A percentile compares a stretch with the other conserved stretches of the same genome.
Conservation (phyloP, 2,797 vertebrate genomes). For the Antrozous pallidus region DNA sequence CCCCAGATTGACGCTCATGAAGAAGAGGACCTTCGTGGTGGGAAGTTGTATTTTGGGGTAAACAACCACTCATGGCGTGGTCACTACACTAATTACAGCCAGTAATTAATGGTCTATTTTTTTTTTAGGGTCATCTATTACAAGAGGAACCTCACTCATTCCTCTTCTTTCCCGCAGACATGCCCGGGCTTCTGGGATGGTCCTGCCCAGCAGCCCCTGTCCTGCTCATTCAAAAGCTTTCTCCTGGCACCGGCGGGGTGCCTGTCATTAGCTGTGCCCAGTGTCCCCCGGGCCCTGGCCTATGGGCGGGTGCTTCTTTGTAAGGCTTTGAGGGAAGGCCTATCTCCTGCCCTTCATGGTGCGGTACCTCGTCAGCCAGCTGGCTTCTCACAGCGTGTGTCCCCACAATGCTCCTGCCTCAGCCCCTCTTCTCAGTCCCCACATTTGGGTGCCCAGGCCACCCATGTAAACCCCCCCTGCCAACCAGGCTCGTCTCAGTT, state of each 20-base stretch:
- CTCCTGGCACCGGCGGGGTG: background rate
- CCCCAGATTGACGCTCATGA: slow-evolving; percentile 36
- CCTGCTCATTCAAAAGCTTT: background rate
- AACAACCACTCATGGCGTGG: slow-evolving; percentile 82
- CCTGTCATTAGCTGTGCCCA: background rate
- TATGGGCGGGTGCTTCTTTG: background rate
- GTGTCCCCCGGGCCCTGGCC: background rate
- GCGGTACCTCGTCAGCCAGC: fast-evolving
- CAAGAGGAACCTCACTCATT: slow-evolving; percentile 72
- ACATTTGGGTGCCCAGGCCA: background rate
- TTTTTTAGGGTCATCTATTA: slow-evolving; percentile 73
- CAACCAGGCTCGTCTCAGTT: background rate
- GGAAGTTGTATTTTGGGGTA: slow-evolving; percentile 82
- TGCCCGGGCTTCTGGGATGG: slow-evolving; percentile 32
- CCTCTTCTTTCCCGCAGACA: slow-evolving; percentile 50
- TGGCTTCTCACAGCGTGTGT: background rate
- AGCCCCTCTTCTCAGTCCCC: background rate
- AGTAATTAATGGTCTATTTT: slow-evolving; percentile 83
- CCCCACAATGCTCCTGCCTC: fast-evolving
- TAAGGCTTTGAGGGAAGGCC: background rate
- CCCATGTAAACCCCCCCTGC: fast-evolving
- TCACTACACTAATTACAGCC: slow-evolving; percentile 83
- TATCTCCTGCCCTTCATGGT: background rate
- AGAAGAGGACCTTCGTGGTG: slow-evolving; percentile 74
- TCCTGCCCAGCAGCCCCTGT: background rate